Conservation (phyloP, 1,140 invertebrate genomes). For the Drosophila navojoa region DNA sequence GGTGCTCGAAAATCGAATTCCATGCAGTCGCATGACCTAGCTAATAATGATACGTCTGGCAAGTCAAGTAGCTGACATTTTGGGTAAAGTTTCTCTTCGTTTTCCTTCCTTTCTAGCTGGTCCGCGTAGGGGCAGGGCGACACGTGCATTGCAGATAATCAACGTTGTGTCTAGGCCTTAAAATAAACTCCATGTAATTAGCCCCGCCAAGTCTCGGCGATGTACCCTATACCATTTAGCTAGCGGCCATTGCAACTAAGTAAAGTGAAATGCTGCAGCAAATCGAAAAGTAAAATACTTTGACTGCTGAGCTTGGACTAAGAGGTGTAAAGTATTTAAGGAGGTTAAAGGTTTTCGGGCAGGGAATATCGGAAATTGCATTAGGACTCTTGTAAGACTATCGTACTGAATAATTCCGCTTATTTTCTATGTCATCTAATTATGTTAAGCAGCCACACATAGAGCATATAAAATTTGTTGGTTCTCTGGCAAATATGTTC, state of each 20-base stretch:
- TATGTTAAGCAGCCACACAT: neutral
- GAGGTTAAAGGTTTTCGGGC: no score
- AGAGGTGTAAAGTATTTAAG: no score
- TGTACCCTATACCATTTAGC: constrained; percentile 7
- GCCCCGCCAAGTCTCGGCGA: constrained; percentile 60
- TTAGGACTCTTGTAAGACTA: no score
- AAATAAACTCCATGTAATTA: constrained; percentile 82
- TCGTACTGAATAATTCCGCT: no score
- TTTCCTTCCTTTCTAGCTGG: neutral
- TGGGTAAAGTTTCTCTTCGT: constrained; percentile 60
- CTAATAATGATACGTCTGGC: constrained; percentile 66
- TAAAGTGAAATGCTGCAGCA: neutral
- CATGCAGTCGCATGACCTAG: neutral
- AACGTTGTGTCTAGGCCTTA: constrained; percentile 75
- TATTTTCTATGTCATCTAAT: neutral
- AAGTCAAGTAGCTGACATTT: constrained; percentile 55
- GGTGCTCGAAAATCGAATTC: neutral
- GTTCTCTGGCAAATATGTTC: constrained; percentile 10
- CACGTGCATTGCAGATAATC: constrained; percentile 78
- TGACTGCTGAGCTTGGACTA: no score
- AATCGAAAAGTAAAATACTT: neutral
- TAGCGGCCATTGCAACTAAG: neutral
- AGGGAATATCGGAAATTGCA: no score
- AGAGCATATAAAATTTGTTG: constrained; percentile 35
- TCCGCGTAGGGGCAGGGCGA: constrained; percentile 31